phyloP scores from a whole-genome alignment of 2,888 invertebrate genomes.

The Drosophila formosana region DNA sequence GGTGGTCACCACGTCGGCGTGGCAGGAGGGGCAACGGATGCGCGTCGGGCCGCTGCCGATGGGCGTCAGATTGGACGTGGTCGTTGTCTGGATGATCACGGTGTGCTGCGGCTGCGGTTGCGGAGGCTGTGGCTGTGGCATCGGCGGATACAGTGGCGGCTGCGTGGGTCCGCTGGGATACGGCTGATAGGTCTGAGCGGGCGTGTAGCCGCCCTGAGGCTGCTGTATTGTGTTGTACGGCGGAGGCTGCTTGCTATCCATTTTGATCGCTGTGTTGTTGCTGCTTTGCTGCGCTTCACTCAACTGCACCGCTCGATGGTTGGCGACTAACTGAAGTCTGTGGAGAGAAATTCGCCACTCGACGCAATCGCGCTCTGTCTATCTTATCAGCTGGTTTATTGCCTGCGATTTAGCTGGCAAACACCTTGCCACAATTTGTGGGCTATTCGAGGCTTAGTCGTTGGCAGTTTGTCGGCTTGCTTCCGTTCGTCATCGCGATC shows the following conservation, averaged over 20 bases:
- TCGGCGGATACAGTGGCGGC: conserved; percentile 62
- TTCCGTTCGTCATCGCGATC: conserved; percentile 24
- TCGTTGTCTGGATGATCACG: conserved; percentile 80
- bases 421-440: conserved; percentile 15
- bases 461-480: conserved; percentile 25
- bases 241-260: conserved; percentile 80
- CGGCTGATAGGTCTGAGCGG: conserved; percentile 82
- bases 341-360: not conserved
- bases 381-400: conserved; percentile 39
- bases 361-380: not conserved
- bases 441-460: conserved; percentile 33
- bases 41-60: conserved; percentile 74
- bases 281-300: not conserved
- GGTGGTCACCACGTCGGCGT: conserved; percentile 85
- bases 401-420: conserved; percentile 30
- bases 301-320: conserved; percentile 47
- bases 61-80: conserved; percentile 65
- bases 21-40: conserved; percentile 86
- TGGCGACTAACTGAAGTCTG: conserved; percentile 48
- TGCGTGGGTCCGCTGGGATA: conserved; percentile 70
- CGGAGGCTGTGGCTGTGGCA: conserved; percentile 64
- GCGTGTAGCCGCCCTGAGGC: conserved; percentile 67
- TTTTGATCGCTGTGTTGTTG: conserved; percentile 13
- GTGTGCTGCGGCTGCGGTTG: conserved; percentile 53
- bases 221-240: conserved; percentile 68